A percentile compares a stretch with the other conserved stretches of the same genome.
phyloP scores from a whole-genome alignment of 2,888 invertebrate species.

The Spialia ferax region DNA sequence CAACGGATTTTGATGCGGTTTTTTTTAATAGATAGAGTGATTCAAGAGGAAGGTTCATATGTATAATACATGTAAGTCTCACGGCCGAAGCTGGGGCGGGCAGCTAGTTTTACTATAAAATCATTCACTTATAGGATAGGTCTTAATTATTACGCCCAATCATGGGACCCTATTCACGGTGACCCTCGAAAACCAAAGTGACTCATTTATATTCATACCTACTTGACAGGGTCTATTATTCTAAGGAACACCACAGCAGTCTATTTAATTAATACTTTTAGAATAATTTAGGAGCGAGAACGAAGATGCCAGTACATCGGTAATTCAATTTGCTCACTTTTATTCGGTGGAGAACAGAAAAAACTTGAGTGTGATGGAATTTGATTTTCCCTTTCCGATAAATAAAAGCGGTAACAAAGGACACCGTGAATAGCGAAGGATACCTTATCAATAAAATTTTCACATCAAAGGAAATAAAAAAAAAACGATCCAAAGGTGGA shows the following conservation, averaged over 20 bases:
- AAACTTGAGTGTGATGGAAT: conserved; percentile 4
- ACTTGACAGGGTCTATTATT: conserved; percentile 12
- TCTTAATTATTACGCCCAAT: not conserved
- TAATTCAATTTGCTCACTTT: conserved; percentile 16
- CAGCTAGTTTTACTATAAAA: too few species aligned
- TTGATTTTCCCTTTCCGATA: conserved; percentile 14
- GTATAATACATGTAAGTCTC: too few species aligned
- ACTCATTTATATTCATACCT: conserved; percentile 14
- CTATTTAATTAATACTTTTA: conserved; percentile 18
- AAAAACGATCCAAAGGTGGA: not conserved
- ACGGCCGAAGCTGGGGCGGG: too few species aligned
- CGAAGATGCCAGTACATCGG: not conserved
- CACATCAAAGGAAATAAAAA: not conserved
- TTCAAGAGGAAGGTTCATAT: too few species aligned
- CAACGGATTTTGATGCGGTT: too few species aligned
- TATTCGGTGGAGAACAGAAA: not conserved
- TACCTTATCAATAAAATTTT: not conserved
- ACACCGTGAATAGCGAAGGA: not conserved
- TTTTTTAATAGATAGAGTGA: too few species aligned
- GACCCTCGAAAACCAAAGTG: not conserved
- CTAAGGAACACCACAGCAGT: not conserved
- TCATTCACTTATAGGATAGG: too few species aligned
- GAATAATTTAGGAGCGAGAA: conserved; percentile 7
- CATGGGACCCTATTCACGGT: not conserved
- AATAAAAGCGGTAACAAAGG: conserved; percentile 11